Conservation (phyloP, 2,888 invertebrate genomes). For the Heteromurus nitidus region DNA sequence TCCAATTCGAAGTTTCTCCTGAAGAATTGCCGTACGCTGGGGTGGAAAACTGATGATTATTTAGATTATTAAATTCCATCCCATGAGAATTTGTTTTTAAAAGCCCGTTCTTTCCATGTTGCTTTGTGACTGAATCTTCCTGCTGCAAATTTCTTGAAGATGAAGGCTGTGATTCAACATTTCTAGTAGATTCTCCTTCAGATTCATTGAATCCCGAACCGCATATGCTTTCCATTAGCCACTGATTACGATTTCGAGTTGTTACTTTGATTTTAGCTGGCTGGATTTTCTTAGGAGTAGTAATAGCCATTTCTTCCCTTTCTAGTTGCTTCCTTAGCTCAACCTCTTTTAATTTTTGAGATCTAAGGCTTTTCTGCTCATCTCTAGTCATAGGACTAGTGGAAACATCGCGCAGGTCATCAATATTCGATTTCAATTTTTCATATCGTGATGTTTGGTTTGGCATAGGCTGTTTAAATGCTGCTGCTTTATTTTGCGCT, state of each 20-base stretch:
- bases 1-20: too few relatives aligned
- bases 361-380: conserved; percentile 15
- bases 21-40: too few relatives aligned
- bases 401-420: too few relatives aligned
- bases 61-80: too few relatives aligned
- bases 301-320: neutral
- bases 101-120: too few relatives aligned
- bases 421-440: too few relatives aligned
- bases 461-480: conserved; percentile 20
- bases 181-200: too few relatives aligned
- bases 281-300: neutral
- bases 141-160: too few relatives aligned
- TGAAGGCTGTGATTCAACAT: too few relatives aligned
- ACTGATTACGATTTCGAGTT: conserved; percentile 36
- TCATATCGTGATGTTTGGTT: neutral
- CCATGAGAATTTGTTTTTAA: too few relatives aligned
- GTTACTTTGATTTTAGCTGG: conserved; percentile 46
- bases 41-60: too few relatives aligned
- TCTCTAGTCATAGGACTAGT: neutral
- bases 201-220: neutral
- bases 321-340: conserved; percentile 27
- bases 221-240: conserved; percentile 44
- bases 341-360: conserved; percentile 29
- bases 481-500: conserved; percentile 14
- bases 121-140: too few relatives aligned